These are phyloP conservation scores for Chinchilla lanigera DNA, from an alignment of 2,113 vertebrate genomes.

Conservation along the genomic window DNA sequence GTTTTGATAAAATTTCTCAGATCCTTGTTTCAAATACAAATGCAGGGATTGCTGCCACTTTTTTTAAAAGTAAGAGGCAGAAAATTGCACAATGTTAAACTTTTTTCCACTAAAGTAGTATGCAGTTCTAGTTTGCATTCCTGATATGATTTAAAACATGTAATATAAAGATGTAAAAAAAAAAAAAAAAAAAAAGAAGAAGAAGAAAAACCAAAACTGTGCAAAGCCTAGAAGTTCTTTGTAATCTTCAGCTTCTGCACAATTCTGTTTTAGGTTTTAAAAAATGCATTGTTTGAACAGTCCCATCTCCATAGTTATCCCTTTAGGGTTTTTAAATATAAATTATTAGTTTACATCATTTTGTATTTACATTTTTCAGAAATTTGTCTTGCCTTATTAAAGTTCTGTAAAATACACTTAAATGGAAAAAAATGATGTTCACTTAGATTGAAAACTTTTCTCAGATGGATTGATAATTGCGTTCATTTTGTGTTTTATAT, in stretches of 20 bases:
- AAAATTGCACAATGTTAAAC: conserved; percentile 93
- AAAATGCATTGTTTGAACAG: conserved; percentile 77
- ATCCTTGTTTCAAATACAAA: conserved; percentile 90
- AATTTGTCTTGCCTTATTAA: conserved; percentile 85
- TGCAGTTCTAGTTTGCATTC: conserved; percentile 91
- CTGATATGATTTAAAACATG: conserved; percentile 84
- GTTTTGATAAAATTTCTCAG: conserved; percentile 87
- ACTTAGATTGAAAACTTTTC: conserved; percentile 77
- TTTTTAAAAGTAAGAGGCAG: conserved; percentile 91
- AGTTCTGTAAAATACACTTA: conserved; percentile 80
- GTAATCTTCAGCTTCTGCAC: conserved; percentile 82
- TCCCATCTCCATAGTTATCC: conserved; percentile 74
- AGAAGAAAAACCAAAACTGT: conserved; percentile 81
- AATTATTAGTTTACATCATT: conserved; percentile 86
- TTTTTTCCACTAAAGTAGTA: conserved; percentile 88
- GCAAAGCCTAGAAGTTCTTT: conserved; percentile 81
- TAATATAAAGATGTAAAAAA: conserved; percentile 84
- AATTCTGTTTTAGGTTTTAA: conserved; percentile 75
- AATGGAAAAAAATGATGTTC: conserved; percentile 76
- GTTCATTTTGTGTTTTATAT: conserved; percentile 78
- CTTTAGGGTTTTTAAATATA: conserved; percentile 78
- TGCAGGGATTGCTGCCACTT: conserved; percentile 94
- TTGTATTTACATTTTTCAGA: conserved; percentile 83
- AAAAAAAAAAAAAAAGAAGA: conserved; percentile 56
- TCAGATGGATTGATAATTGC: conserved; percentile 79